Conservation (phyloP, 1,140 invertebrate genomes). For the Caenorhabditis tropicalis region DNA sequence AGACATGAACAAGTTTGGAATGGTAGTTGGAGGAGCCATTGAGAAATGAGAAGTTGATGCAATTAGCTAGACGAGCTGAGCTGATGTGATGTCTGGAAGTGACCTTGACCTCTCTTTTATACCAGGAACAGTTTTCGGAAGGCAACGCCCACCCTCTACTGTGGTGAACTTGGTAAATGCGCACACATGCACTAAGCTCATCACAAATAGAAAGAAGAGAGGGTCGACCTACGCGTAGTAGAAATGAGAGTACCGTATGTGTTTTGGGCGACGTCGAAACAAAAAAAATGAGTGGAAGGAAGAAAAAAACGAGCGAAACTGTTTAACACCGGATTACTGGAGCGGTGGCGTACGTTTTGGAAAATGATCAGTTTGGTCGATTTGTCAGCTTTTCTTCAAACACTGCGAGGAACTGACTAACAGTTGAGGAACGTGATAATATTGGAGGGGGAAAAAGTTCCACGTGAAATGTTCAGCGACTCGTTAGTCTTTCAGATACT, state of each 20-base stretch:
- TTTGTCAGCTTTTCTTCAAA: slow-evolving; percentile 41
- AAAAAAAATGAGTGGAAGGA: not conserved
- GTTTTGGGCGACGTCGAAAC: slow-evolving; percentile 33
- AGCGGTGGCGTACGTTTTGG: slow-evolving; percentile 34
- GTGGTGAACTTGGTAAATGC: slow-evolving; percentile 30
- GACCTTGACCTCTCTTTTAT: slow-evolving; percentile 39
- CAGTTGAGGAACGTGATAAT: slow-evolving; percentile 30
- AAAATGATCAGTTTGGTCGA: slow-evolving; percentile 26
- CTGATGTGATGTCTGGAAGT: slow-evolving; percentile 39
- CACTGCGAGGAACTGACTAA: slow-evolving; percentile 27
- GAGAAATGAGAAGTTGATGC: slow-evolving; percentile 11
- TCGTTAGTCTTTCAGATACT: not conserved
- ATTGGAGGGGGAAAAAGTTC: not conserved
- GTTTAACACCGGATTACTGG: slow-evolving; percentile 41
- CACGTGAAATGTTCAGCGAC: not conserved
- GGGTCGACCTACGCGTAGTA: slow-evolving; percentile 19
- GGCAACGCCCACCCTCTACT: slow-evolving; percentile 29
- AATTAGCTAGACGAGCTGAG: slow-evolving; percentile 37
- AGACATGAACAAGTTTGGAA: slow-evolving; percentile 47
- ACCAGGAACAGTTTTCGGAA: slow-evolving; percentile 22
- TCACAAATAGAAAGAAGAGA: slow-evolving; percentile 37
- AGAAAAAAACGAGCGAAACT: slow-evolving; percentile 12
- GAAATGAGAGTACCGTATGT: slow-evolving; percentile 40
- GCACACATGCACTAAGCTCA: slow-evolving; percentile 44
- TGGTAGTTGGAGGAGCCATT: slow-evolving; percentile 50